Base-by-base conservation (phyloP, 1,140 invertebrate genomes). In the Drosophila pseudoobscura region DNA sequence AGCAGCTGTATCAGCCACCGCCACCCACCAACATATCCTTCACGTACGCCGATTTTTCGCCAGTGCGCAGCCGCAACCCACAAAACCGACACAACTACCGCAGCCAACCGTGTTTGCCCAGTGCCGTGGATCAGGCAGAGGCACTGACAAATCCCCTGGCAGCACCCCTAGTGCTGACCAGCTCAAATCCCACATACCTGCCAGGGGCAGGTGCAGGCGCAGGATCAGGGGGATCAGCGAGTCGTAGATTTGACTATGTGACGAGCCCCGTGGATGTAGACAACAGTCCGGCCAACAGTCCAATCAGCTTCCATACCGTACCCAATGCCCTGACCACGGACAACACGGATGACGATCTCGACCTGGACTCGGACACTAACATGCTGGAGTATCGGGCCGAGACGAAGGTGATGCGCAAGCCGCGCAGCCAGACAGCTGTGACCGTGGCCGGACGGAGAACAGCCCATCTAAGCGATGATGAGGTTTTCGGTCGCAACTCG, bases 331-430 rank as follows among this genome's bases (percentile, higher is more conserved):
- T 70, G 26, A 85, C 69, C 45, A 90, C 88, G 7, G 90, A 91
- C 58, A 89, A 88, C 24, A 91, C 90, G 2, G 90, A 91, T 22
- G 90, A 91, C 56, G 90, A 91, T 56, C 72, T 90, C 24, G 91
- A 92, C 7, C 24, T 88, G 47, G 91, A 91, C 6, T 85, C 82
- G 24, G 89, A 91, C 43, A 76, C 78, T 26, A 92, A 91, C 55
- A 65, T 92, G 55, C 78, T 90, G 29, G 94, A 94, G 79, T 93
- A 94, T 76, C 92, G 92, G 22, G 94, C 94, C 4, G 94, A 94
- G 60, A 93, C 93, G 57, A 93, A 93, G 68, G 94, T 95, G 6
- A 95, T 95, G 94, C 92, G 92, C 13, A 94, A 93, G 3, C 94
- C 94, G 0, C 92, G 94, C 26, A 92, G 93, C 39, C 94, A 94